phyloP scores from a whole-genome alignment of 2,113 vertebrate genomes.

The Alexandromys fortis region DNA sequence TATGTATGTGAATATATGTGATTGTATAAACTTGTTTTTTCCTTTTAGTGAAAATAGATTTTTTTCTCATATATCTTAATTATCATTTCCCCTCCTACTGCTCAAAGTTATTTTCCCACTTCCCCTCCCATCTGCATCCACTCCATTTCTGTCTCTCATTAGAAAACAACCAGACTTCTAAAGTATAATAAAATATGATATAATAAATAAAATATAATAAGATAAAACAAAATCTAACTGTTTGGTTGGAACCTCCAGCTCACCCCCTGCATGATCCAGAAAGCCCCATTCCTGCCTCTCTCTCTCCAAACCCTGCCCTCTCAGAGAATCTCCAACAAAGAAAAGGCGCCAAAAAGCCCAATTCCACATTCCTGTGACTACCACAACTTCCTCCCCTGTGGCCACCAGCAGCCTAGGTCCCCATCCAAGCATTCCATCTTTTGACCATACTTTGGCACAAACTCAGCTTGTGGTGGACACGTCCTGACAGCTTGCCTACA shows the following conservation, averaged over 20 bases:
- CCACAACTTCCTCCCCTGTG: neutral
- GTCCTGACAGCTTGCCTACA: neutral
- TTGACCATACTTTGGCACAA: neutral
- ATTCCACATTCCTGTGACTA: neutral
- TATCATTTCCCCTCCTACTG: neutral
- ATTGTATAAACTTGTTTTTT: neutral
- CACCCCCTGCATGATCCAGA: neutral
- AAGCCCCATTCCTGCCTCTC: neutral
- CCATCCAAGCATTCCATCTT: neutral
- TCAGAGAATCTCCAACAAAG: neutral
- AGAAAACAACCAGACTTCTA: neutral
- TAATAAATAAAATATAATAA: neutral
- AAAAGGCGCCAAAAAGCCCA: neutral
- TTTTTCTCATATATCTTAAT: neutral
- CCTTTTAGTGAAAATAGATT: neutral
- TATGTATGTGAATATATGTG: neutral
- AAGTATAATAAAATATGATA: neutral
- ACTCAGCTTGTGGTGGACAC: neutral
- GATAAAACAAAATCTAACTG: neutral
- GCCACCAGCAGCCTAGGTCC: neutral
- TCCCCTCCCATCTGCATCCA: neutral
- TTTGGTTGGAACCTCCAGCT: neutral
- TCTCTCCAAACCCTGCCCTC: neutral
- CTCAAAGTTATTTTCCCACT: neutral
- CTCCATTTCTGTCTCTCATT: neutral